A percentile compares a stretch with the other conserved stretches of the same genome.
Evolutionary conservation across 2,113 vertebrate genomes (phyloP).

Genomic region (Psettodes erumei): DNA sequence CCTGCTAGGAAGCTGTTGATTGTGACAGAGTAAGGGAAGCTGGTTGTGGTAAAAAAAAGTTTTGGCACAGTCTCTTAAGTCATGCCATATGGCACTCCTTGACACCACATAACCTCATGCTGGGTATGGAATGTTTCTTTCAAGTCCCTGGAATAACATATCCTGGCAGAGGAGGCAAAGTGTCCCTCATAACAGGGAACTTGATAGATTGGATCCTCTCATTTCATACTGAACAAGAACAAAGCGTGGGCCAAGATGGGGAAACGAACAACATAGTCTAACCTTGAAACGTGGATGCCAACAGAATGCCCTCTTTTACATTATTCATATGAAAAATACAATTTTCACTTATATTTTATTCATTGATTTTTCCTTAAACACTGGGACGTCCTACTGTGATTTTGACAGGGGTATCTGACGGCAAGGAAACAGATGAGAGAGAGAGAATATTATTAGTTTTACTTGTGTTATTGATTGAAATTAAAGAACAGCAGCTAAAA

Average conservation of each 20-base stretch:
- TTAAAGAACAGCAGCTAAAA: conserved; percentile 71
- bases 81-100: conserved; percentile 53
- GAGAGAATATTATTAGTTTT: conserved; percentile 65
- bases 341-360: conserved; percentile 85
- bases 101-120: conserved; percentile 57
- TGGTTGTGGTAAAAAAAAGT: conserved; percentile 55
- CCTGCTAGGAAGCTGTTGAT: conserved; percentile 36
- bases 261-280: conserved; percentile 70
- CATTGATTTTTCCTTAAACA: conserved; percentile 82
- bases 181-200: conserved; percentile 60
- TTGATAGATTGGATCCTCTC: conserved; percentile 63
- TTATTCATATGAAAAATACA: conserved; percentile 84
- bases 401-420: conserved; percentile 67
- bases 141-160: conserved; percentile 50
- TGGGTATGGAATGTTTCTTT: conserved; percentile 51
- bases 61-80: conserved; percentile 45
- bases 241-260: conserved; percentile 55
- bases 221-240: conserved; percentile 75
- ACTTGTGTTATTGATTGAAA: conserved; percentile 75
- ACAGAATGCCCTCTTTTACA: conserved; percentile 77
- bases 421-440: conserved; percentile 58
- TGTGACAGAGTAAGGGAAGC: conserved; percentile 45
- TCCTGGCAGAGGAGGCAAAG: conserved; percentile 53
- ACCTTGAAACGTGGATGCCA: conserved; percentile 78
- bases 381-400: conserved; percentile 57